These are phyloP conservation scores for Adelphocoris suturalis DNA, from an alignment of 2,888 invertebrate species.

Conservation along the genomic window DNA sequence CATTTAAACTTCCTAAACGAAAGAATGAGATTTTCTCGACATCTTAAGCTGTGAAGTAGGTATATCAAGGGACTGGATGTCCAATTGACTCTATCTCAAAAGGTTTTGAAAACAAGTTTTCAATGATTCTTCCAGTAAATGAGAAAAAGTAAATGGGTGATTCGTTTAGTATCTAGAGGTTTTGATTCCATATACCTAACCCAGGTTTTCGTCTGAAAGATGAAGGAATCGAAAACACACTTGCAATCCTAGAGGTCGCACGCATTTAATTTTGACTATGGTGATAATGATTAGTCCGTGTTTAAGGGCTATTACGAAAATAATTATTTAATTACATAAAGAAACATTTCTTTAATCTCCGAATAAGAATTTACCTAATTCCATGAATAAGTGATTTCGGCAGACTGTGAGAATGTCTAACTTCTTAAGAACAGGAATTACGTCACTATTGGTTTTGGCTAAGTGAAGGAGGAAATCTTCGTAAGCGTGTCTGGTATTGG, in stretches of 20 bases:
- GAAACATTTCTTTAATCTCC: constrained; percentile 83
- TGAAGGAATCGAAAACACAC: background rate
- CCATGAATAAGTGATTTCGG: constrained; percentile 92
- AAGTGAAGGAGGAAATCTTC: constrained; percentile 93
- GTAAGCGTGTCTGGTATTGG: constrained; percentile 92
- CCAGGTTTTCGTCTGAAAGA: background rate
- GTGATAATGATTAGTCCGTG: background rate
- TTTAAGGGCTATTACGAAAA: background rate
- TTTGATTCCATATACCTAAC: background rate
- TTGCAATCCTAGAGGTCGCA: background rate
- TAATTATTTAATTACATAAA: background rate
- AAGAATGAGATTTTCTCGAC: no score
- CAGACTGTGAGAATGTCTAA: constrained; percentile 90
- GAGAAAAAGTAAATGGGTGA: no score
- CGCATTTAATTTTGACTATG: background rate
- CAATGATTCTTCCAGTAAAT: no score
- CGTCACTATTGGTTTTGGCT: constrained; percentile 88
- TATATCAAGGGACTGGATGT: no score
- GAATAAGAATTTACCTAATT: constrained; percentile 91
- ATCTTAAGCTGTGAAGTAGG: no score
- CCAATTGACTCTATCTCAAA: no score
- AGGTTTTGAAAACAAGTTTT: no score
- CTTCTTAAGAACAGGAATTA: constrained; percentile 85
- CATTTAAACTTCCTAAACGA: no score
- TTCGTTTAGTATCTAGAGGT: background rate